Evolutionary conservation across 2,113 vertebrate genomes (phyloP), one percentile per base, ranked within the genome.

Genomic region (Argyrosomus japonicus): DNA sequence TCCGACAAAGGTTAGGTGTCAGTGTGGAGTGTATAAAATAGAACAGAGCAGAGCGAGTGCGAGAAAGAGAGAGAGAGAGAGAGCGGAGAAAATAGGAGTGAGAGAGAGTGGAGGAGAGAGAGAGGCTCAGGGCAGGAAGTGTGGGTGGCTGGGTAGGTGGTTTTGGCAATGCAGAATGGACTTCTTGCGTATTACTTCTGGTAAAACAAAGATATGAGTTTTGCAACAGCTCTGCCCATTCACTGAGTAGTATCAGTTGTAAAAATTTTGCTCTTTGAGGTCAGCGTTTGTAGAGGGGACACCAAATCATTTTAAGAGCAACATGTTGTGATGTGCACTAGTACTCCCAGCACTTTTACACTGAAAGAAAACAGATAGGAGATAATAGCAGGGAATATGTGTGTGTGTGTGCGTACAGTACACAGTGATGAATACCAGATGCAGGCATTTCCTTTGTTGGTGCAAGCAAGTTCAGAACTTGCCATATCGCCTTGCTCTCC

Each of bases 381-480:
- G 86, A 87, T 84, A 89, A 79, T 54, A 47, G 72, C 56, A 45
- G 56, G 51, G 75, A 50, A 9, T 64, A 50, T 79, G 77, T 73
- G 56, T 45, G 81, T 43, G 73, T n/a, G 67, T 73, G 63, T 87
- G 77, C 84, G 61, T 89, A 89, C 74, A 81, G 84, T 88, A 88
- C 74, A 79, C 78, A 84, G 53, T 88, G 89, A 93, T 91, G 91
- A 91, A 92, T 92, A 91, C 93, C 92, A 94, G 93, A 93, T 92
- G 91, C 89, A 92, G 88, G 91, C 92, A 93, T 94, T 94, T 94
- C 93, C 92, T 94, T 93, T 93, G 91, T 93, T 93, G 90, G 92
- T 93, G 90, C 91, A 91, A 89, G 91, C 88, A 89, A 92, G 87
- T 91, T 93, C 84, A 82, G 63, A 92, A 92, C 87, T 92, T 93